phyloP scores from a whole-genome alignment of 2,113 vertebrate species.

The Naja naja region DNA sequence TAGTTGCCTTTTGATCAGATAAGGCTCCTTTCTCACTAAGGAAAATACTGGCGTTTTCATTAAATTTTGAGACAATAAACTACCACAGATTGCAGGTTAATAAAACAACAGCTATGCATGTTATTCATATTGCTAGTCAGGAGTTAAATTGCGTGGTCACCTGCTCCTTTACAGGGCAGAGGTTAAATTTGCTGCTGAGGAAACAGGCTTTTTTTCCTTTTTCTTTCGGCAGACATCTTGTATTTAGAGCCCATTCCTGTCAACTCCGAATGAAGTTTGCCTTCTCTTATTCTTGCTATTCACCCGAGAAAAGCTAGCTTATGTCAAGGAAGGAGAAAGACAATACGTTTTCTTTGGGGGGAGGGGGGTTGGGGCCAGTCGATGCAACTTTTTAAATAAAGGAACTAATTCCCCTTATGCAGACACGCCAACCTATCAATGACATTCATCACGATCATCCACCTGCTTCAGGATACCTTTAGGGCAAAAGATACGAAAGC shows the following conservation, averaged over 20 bases:
- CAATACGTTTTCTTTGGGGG: too few relatives aligned
- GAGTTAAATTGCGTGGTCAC: not conserved
- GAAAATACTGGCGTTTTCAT: not conserved
- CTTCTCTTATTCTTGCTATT: not conserved
- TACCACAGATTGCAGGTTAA: not conserved
- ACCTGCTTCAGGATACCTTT: not conserved
- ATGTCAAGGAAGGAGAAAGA: not conserved
- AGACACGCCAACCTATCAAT: not conserved
- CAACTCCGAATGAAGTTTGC: not conserved
- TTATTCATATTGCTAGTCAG: not conserved
- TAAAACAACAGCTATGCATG: not conserved
- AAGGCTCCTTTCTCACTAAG: not conserved
- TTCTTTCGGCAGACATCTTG: not conserved
- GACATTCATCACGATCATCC: not conserved
- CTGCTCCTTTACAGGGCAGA: not conserved
- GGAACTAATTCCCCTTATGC: not conserved
- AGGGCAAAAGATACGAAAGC: not conserved
- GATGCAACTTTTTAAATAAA: not conserved
- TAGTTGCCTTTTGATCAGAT: not conserved
- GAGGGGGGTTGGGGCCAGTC: not conserved
- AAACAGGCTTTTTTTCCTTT: not conserved
- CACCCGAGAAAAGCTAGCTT: not conserved
- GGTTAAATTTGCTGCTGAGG: not conserved
- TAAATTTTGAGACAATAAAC: not conserved
- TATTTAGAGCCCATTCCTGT: not conserved